Evolutionary conservation across 2,113 vertebrate genomes (phyloP).

Genomic region (Tychaedon coryphoeus): DNA sequence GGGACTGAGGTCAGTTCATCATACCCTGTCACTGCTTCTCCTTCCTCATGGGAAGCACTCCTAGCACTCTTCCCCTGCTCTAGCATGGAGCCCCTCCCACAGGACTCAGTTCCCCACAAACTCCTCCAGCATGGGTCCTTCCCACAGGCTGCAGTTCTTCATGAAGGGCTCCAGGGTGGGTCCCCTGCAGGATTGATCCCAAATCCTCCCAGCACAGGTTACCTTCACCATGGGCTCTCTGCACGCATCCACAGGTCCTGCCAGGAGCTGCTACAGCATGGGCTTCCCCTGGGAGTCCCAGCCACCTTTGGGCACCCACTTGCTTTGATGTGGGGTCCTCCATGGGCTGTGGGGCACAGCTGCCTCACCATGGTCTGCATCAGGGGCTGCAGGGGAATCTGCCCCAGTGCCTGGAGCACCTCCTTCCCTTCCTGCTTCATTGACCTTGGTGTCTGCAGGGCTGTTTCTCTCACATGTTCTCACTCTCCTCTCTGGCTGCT

Average conservation of each 20-base stretch:
- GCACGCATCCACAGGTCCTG: fast-evolving
- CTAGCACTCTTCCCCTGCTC: not conserved
- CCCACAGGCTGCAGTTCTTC: not conserved
- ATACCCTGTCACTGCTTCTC: not conserved
- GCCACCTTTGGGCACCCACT: not conserved
- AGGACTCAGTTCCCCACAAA: not conserved
- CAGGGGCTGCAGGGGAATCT: not conserved
- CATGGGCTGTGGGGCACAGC: not conserved
- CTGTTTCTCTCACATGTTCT: not conserved
- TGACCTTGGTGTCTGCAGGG: not conserved
- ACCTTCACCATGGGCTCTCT: not conserved
- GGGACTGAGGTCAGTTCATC: not conserved
- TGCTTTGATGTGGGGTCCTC: fast-evolving
- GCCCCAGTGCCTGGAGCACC: not conserved
- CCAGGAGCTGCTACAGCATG: not conserved
- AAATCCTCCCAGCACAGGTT: not conserved
- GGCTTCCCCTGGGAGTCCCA: not conserved
- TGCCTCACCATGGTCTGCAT: not conserved
- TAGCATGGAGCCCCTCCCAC: not conserved
- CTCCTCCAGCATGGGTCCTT: fast-evolving
- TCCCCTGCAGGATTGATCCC: not conserved
- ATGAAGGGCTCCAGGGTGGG: fast-evolving
- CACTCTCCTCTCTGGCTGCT: not conserved
- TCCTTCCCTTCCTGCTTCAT: not conserved
- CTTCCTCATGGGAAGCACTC: not conserved